Evolutionary conservation across 1,140 invertebrate species (phyloP).

Genomic region (Venustaconcha ellipsiformis): DNA sequence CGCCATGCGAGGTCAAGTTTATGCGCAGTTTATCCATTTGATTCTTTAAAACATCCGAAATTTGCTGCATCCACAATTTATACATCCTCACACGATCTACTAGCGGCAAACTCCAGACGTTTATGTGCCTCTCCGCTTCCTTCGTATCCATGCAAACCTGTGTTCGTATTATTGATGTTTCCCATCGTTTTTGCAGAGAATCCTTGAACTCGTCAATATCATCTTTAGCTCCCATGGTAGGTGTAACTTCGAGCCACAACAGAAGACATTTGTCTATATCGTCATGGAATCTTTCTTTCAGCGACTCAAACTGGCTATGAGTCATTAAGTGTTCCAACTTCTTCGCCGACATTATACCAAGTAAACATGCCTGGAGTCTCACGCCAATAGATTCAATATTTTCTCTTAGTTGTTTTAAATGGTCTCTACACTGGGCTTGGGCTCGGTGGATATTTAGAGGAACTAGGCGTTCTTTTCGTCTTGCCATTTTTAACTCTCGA

Average conservation of each 20-base stretch:
- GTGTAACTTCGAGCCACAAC: neutral
- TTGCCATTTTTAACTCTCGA: slow-evolving; percentile 29
- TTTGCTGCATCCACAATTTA: slow-evolving; percentile 4
- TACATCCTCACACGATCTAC: slow-evolving; percentile 2
- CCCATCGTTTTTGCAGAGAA: neutral
- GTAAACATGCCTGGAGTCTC: slow-evolving; percentile 13
- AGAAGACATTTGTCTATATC: neutral
- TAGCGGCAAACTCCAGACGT: neutral
- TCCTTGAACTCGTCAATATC: neutral
- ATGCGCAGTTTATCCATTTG: neutral
- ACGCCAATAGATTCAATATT: slow-evolving; percentile 22
- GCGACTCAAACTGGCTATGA: slow-evolving; percentile 4
- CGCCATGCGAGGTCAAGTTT: neutral
- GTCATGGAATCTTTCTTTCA: slow-evolving; percentile 11
- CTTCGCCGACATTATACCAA: slow-evolving; percentile 10
- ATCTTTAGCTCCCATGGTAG: neutral
- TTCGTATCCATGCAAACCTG: neutral
- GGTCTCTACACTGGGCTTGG: slow-evolving; percentile 12
- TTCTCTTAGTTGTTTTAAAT: slow-evolving; percentile 15
- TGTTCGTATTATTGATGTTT: neutral
- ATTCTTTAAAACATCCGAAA: neutral
- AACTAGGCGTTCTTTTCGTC: slow-evolving; percentile 21
- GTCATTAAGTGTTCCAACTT: slow-evolving; percentile 28
- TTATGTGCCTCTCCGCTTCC: neutral
- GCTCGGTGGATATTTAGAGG: slow-evolving; percentile 28